Evolutionary conservation across 1,140 invertebrate genomes (phyloP), one percentile per base, ranked within the genome.

Genomic region (Ostrea denselamellosa): DNA sequence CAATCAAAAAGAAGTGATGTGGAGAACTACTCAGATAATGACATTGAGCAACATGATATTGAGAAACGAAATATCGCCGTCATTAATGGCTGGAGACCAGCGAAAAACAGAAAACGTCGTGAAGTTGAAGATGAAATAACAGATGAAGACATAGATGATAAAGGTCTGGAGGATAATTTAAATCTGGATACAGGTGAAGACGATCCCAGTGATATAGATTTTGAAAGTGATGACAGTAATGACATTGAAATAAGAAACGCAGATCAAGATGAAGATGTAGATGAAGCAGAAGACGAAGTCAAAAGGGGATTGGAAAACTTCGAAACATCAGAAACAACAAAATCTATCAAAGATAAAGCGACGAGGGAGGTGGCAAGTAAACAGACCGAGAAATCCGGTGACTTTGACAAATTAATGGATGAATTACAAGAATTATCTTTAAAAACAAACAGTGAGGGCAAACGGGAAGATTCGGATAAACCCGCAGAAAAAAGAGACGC

Each of bases 191-290:
- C 25, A 10, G 28, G 9, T 77, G 68, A 28, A 28, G 25, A 77
- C 28, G 68, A 77, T 77, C 12, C 25, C 25, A 25, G 28, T 12
- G 68, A 28, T 28, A 77, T 77, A 14, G 68, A 77, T 28, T 77
- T 77, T 77, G 25, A 34, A 77, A 25, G 28, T 14, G 25, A 28
- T 22, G 28, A 77, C 9, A 77, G 14, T 34, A 77, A 34, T 10
- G 12, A 34, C 28, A 77, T 77, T 9, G 68, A 77, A 34, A 77
- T 77, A 77, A 77, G 68, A 34, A 77, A 77, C 25, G 68, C 68
- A 34, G 68, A 77, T 34, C 8, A 25, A 4, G 68, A 77, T 34
- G 22, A 25, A 4, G 68, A 77, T 77, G 68, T 22, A 10, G 65
- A 77, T 34, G 25, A 44, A 1, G 34, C 34, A 44, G 5, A 34